These are phyloP conservation scores for Macrosteles quadrilineatus DNA, from an alignment of 1,140 invertebrate genomes.

Conservation along the genomic window DNA sequence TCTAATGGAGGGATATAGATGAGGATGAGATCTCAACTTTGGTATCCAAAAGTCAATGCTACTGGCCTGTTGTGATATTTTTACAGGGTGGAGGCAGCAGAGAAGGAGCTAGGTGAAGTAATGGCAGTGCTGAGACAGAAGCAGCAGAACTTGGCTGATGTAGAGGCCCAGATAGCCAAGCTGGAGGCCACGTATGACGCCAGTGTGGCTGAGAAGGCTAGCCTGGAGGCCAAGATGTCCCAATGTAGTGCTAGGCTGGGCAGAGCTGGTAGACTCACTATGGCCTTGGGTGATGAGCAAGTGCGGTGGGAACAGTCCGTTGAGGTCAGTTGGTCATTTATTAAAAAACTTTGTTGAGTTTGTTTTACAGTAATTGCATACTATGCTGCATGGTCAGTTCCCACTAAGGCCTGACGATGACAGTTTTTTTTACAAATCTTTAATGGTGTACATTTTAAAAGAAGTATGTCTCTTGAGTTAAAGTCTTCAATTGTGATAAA, in stretches of 20 bases:
- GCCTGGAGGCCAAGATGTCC: constrained; percentile 65
- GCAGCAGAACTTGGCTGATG: constrained; percentile 71
- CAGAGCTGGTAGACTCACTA: constrained; percentile 78
- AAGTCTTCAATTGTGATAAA: too few relatives aligned
- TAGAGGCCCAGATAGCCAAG: constrained; percentile 66
- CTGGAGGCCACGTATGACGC: constrained; percentile 67
- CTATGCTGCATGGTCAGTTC: too few relatives aligned
- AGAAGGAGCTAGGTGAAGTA: constrained; percentile 53
- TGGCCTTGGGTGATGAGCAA: constrained; percentile 82
- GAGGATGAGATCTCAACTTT: too few relatives aligned
- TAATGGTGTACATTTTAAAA: too few relatives aligned
- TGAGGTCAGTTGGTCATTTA: constrained; percentile 53
- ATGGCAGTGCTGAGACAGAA: constrained; percentile 77
- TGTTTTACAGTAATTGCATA: too few relatives aligned
- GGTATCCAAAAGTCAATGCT: too few relatives aligned
- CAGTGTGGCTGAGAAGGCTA: constrained; percentile 58
- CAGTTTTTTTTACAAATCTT: too few relatives aligned
- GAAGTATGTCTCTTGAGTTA: too few relatives aligned
- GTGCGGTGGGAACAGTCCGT: constrained; percentile 77
- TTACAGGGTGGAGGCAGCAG: constrained; percentile 59
- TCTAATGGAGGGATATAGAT: too few relatives aligned
- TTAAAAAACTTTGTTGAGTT: too few relatives aligned
- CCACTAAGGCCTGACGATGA: too few relatives aligned
- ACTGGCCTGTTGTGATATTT: too few relatives aligned
- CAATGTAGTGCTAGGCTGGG: constrained; percentile 75